Base-by-base conservation (phyloP, 2,797 vertebrate species). In the Hippopotamyrus pictus region DNA sequence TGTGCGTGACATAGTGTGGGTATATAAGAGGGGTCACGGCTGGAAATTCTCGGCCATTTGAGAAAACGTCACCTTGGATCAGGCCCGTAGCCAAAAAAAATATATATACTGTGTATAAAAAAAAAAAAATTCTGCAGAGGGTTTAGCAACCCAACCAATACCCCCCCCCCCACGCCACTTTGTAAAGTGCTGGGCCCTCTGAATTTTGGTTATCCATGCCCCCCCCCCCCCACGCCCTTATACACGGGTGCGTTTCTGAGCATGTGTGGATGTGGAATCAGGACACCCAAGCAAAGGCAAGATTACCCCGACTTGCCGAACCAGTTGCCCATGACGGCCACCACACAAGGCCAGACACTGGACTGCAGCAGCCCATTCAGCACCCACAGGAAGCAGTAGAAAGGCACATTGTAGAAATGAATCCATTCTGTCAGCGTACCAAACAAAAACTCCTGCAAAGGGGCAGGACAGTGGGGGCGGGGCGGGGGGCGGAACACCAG, bases 261-360 rank as follows among this genome's bases (percentile, higher is more conserved):
- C 62, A 5, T 11, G 62, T 69, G 29, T 69, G 25, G 25, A 69
- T 41, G 73, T 25, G 73, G 5, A 41, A 44, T 44, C 37, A 19
- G 51, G 22, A 12, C 12, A 1, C 29, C 22, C 19, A 25, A 50
- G 33, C 6, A 17, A 37, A 19, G 51, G 86, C 33, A 12, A 54
- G 93, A 96, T 53, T 94, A 99, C 98, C 98, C 98, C 0, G 97
- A 93, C 94, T 98, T 98, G 88, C 98, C 98, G 92, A 99, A 99
- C 98, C 98, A 99, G 96, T 99, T 99, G 91, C 97, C 98, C 98
- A 99, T 99, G 92, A 99, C 96, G 1, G 98, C 97, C 25, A 99
- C 98, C 25, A 99, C 98, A 3, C 98, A 98, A 90, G 98, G 98
- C 98, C 98, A 99, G 33, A 99, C 98, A 0, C 98, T 97, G 0